Evolutionary conservation across 2,113 vertebrate species (phyloP), one percentile per base, ranked within the genome.

Genomic region (Centropristis striata): DNA sequence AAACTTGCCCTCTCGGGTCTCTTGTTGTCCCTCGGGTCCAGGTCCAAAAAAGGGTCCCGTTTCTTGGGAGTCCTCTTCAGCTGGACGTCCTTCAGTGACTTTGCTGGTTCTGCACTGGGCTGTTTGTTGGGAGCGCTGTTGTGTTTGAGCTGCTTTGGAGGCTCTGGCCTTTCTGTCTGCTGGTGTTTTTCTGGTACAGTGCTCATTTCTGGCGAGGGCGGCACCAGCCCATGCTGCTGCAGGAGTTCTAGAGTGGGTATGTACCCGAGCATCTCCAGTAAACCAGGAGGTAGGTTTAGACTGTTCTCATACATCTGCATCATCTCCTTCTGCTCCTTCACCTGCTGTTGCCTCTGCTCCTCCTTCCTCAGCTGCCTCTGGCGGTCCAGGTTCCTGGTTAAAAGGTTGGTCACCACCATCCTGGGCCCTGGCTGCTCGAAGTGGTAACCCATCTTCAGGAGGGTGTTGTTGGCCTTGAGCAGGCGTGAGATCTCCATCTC

Each of bases 391-490:
- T 99, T 99, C 74, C 98, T 95, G 72, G 97, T 98, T 58, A 99
- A 95, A 78, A 99, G 87, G 75, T 98, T 98, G 55, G 98, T 99
- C 49, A 99, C 98, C 89, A 98, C 98, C 98, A 99, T 99, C 75
- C 98, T 92, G 21, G 98, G 98, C 5, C 98, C 98, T 0, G 98
- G 95, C 71, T 96, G 94, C 85, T 99, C 98, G 1, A 99, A 99
- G 85, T 99, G 98, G 61, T 99, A 98, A 6, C 98, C 98, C 95
- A 99, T 93, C 92, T 99, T 99, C 5, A 99, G 93, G 15, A 99
- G 96, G 0, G 97, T 99, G 86, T 87, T 91, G 61, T 99, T 99
- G 71, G 97, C 97, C 90, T 98, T 99, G 60, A 99, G 88, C 39
- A 99, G 96, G 69, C 97, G 95, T 11, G 98, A 92, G 0, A 99